Conservation (phyloP, 2,888 invertebrate genomes). For the Buathra laborator region DNA sequence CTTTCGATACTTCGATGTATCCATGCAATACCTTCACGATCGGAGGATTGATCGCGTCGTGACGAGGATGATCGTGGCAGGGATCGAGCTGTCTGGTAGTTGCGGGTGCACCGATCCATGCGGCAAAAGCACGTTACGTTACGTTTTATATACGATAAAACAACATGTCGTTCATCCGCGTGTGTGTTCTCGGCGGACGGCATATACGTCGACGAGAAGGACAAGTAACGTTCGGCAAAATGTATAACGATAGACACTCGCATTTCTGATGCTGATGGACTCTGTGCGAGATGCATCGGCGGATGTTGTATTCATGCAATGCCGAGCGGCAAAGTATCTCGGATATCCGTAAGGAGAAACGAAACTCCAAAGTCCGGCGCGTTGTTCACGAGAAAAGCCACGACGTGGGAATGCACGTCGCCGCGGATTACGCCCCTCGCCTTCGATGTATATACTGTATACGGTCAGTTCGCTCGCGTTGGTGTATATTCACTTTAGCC, state of each 20-base stretch:
- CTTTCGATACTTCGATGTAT: background rate
- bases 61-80: conserved; percentile 28
- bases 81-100: background rate
- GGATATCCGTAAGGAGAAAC: background rate
- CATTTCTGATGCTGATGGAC: background rate
- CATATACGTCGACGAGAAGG: background rate
- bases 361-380: background rate
- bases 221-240: background rate
- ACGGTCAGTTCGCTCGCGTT: conserved; percentile 51
- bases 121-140: background rate
- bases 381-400: conserved; percentile 71
- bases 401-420: conserved; percentile 82
- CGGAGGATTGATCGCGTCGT: conserved; percentile 28
- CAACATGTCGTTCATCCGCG: conserved; percentile 17
- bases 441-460: conserved; percentile 51
- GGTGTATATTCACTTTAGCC: conserved; percentile 79
- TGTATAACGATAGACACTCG: conserved; percentile 9
- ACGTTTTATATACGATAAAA: background rate
- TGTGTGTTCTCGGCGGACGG: background rate
- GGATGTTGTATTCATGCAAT: conserved; percentile 5
- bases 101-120: background rate
- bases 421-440: conserved; percentile 82
- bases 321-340: conserved; percentile 1
- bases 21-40: conserved; percentile 22
- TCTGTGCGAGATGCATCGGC: background rate